phyloP scores from a whole-genome alignment of 2,113 vertebrate species.

The Phocoena phocoena region DNA sequence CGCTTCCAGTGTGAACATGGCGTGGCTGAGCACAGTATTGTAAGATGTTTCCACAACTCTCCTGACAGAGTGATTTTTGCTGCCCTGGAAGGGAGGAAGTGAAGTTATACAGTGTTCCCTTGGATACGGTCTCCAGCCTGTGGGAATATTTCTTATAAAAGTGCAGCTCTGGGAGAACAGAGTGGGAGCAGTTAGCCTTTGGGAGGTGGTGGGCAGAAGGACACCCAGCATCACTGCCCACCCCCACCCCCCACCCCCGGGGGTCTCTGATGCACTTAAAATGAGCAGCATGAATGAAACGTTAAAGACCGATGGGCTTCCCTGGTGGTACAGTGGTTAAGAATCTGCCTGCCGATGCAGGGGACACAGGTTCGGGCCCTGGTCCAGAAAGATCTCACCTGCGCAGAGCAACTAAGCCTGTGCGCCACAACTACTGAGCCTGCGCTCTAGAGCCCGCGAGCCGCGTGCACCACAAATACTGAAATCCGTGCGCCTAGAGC shows the following conservation, averaged over 20 bases:
- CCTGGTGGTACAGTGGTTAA: no score
- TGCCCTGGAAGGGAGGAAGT: not conserved
- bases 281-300: not conserved
- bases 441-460: no score
- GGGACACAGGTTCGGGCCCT: no score
- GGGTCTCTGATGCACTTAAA: not conserved
- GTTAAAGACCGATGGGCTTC: not conserved
- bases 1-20: not conserved
- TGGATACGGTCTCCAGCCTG: not conserved
- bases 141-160: not conserved
- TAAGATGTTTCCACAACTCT: not conserved
- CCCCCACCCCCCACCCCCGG: accelerated
- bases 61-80: not conserved
- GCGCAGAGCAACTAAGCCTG: no score
- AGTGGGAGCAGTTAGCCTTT: not conserved
- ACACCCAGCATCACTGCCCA: accelerated
- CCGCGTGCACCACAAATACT: no score
- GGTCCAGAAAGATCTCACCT: no score
- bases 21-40: not conserved
- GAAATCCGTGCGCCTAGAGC: no score
- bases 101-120: not conserved
- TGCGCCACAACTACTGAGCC: no score
- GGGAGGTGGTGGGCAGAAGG: not conserved
- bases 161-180: not conserved
- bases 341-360: no score